phyloP scores from a whole-genome alignment of 2,797 vertebrate species.

The Takifugu ocellatus region DNA sequence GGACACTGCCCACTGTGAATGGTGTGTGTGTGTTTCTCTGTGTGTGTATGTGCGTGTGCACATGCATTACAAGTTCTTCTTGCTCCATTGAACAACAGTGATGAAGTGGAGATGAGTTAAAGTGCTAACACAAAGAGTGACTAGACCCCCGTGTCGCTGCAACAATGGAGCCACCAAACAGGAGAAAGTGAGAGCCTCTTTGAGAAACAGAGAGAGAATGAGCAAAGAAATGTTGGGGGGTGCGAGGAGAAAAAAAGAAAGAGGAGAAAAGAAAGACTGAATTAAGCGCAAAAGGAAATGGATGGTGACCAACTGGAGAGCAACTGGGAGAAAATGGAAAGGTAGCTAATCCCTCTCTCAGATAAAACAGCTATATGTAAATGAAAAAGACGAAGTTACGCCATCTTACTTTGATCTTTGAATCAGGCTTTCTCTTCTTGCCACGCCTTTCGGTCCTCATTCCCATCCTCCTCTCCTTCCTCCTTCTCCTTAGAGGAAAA shows the following conservation, averaged over 20 bases:
- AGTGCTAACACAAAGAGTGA: constrained; percentile 70
- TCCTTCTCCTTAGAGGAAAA: constrained; percentile 84
- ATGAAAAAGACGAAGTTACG: constrained; percentile 85
- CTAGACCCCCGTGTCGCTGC: constrained; percentile 64
- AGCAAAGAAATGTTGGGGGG: constrained; percentile 48
- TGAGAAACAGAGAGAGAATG: constrained; percentile 52
- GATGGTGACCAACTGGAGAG: constrained; percentile 70
- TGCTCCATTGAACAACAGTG: constrained; percentile 61
- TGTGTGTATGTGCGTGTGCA: constrained; percentile 10
- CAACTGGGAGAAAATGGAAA: constrained; percentile 74
- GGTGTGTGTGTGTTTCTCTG: constrained; percentile 9
- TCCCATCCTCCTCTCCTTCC: constrained; percentile 61
- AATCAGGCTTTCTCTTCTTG: constrained; percentile 75
- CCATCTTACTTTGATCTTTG: constrained; percentile 90
- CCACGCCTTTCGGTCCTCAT: constrained; percentile 48
- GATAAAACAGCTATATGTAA: constrained; percentile 99
- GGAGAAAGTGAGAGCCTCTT: constrained; percentile 66
- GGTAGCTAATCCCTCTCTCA: constrained; percentile 82
- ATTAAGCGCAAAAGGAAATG: constrained; percentile 58
- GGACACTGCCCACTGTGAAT: constrained; percentile 3
- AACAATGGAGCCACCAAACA: constrained; percentile 69
- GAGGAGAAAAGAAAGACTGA: constrained; percentile 32
- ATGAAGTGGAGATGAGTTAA: constrained; percentile 75
- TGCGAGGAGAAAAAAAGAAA: constrained; percentile 44
- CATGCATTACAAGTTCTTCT: constrained; percentile 36